Evolutionary conservation across 2,797 vertebrate genomes (phyloP), one percentile per base, ranked within the genome.

Genomic region (Acridotheres tristis): DNA sequence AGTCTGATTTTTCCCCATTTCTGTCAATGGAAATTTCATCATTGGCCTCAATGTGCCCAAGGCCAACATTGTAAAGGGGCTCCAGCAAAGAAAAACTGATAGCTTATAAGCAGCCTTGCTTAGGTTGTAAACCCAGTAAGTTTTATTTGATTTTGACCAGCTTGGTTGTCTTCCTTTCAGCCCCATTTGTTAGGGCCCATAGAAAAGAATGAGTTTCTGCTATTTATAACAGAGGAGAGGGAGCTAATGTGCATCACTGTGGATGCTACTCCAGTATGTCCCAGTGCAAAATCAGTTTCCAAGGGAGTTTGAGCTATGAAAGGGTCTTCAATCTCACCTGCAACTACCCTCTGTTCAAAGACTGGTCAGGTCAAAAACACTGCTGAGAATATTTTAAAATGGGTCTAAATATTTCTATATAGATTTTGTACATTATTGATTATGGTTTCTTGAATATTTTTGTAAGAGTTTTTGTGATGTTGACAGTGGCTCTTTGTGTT

Each of bases 241-340:
- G 32, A 83, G 38, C 0, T 53, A 57, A 17, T 0, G 0, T 13
- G 12, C 5, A 7, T 45, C 65, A 27, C 1, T 43, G 7, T 50
- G 58, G 26, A 23, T 85, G 10, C 4, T 36, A 47, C 29, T 71
- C 77, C 36, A 38, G 10, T 23, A 38, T 20, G 8, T n/a, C 55
- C 54, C 22, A 47, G 27, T 27, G 50, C 4, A n/a, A 75, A 68
- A 88, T 47, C 20, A 57, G 29, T 75, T 90, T 48, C 25, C 38
- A 69, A 19, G 29, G 15, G 27, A 68, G 32, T 72, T 8, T 68
- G 17, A 72, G 20, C 27, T 40, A 7, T 16, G 16, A 84, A 66
- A 34, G 34, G 63, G 65, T 32, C 58, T 42, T 75, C 32, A 63
- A 50, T 16, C 7, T 65, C 16, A 1, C 8, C 53, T 42, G 29